Evolutionary conservation across 2,113 vertebrate genomes (phyloP).

Genomic region (Cyprinodon brontotheroides): DNA sequence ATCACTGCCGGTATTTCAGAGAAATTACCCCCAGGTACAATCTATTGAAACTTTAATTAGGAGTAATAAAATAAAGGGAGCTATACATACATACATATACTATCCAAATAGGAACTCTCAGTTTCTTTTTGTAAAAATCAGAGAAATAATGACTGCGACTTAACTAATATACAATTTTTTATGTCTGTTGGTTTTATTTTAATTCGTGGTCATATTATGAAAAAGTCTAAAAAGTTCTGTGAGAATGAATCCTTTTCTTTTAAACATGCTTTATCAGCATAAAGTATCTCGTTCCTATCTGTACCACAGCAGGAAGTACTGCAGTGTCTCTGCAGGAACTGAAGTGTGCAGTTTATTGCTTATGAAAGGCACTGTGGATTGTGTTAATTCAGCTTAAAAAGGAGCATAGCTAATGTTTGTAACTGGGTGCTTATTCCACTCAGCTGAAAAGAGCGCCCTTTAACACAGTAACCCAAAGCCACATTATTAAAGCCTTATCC

Average conservation of each 20-base stretch:
- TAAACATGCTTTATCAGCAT: background rate
- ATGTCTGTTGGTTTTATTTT: background rate
- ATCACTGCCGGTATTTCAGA: too few species aligned
- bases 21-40: too few species aligned
- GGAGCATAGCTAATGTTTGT: slow-evolving; percentile 6
- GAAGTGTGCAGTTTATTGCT: background rate
- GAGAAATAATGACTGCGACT: too few species aligned
- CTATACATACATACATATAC: too few species aligned
- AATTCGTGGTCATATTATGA: background rate
- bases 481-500: slow-evolving; percentile 23
- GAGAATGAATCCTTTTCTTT: background rate
- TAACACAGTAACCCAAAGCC: slow-evolving; percentile 28
- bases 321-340: background rate
- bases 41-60: too few species aligned
- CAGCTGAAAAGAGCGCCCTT: background rate
- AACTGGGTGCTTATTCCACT: background rate
- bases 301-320: background rate
- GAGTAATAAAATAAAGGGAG: too few species aligned
- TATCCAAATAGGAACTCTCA: too few species aligned
- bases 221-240: background rate
- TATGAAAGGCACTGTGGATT: background rate
- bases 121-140: too few species aligned
- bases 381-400: background rate
- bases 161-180: too few species aligned
- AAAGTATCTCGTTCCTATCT: background rate